Conservation (phyloP, 2,113 vertebrate species). For the Dicentrarchus labrax region DNA sequence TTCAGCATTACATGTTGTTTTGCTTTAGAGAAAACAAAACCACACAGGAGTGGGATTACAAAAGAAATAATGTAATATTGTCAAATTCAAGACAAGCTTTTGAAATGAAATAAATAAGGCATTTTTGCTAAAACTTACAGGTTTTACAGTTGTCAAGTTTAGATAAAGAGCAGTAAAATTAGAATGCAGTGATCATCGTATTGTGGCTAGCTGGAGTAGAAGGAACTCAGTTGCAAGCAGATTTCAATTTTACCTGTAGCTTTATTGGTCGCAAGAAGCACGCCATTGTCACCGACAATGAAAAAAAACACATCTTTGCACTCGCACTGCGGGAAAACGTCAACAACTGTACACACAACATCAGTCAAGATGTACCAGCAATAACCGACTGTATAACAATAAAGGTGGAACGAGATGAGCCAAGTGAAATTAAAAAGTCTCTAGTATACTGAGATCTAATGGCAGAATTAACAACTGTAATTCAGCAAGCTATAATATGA, state of each 20-base stretch:
- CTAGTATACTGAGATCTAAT: background rate
- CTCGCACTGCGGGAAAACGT: background rate
- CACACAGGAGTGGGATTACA: background rate
- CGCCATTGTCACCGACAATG: no score
- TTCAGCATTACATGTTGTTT: background rate
- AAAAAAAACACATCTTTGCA: background rate
- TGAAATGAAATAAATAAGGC: background rate
- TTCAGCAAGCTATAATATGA: conserved; percentile 2
- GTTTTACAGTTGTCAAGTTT: background rate
- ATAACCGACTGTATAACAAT: background rate
- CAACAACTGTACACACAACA: background rate
- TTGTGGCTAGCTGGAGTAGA: background rate
- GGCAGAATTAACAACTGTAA: background rate
- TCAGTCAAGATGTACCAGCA: background rate
- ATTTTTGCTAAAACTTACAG: background rate
- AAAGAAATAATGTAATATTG: no score
- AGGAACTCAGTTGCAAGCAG: background rate
- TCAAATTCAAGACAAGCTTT: background rate
- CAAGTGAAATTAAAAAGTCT: background rate
- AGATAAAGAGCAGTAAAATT: background rate
- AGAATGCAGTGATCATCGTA: background rate
- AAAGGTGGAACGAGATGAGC: background rate
- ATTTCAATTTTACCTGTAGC: no score
- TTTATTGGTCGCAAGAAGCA: no score
- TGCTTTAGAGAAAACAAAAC: background rate